These are phyloP conservation scores for Macrochelys suwanniensis DNA, from an alignment of 2,797 vertebrate species.

Conservation along the genomic window DNA sequence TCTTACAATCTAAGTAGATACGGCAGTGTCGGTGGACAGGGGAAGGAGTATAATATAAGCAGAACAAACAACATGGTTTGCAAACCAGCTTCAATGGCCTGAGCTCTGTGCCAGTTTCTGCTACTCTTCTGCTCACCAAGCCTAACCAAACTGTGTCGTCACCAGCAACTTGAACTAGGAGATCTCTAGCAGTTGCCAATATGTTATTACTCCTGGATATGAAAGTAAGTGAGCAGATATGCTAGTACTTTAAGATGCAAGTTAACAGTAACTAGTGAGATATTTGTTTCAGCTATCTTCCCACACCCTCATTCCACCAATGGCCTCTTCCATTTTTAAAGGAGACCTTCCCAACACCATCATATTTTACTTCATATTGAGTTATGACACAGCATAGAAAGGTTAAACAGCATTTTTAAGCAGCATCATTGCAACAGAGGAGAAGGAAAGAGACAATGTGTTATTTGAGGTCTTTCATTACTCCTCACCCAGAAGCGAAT, in stretches of 20 bases:
- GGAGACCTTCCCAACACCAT: conserved; percentile 36
- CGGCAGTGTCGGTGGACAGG: background rate
- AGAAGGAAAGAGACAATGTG: background rate
- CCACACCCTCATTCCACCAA: conserved; percentile 43
- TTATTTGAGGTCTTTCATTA: rapidly evolving
- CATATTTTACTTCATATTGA: conserved; percentile 3
- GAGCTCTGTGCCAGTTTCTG: background rate
- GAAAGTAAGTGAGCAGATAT: background rate
- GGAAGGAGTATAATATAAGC: background rate
- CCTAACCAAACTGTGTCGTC: background rate
- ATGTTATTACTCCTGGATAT: background rate
- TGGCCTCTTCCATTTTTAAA: conserved; percentile 48
- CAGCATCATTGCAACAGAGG: background rate
- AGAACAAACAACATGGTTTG: background rate
- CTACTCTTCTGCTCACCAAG: background rate
- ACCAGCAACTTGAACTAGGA: background rate
- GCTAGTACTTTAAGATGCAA: conserved; percentile 44
- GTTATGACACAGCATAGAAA: background rate
- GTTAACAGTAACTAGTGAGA: conserved; percentile 45
- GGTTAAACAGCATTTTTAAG: background rate
- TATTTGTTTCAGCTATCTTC: conserved; percentile 47
- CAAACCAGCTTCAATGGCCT: no score
- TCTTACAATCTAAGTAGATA: background rate
- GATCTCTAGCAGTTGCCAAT: background rate
- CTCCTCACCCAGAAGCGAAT: background rate